phyloP scores from a whole-genome alignment of 2,888 invertebrate species.

The Morinoia aosen region DNA sequence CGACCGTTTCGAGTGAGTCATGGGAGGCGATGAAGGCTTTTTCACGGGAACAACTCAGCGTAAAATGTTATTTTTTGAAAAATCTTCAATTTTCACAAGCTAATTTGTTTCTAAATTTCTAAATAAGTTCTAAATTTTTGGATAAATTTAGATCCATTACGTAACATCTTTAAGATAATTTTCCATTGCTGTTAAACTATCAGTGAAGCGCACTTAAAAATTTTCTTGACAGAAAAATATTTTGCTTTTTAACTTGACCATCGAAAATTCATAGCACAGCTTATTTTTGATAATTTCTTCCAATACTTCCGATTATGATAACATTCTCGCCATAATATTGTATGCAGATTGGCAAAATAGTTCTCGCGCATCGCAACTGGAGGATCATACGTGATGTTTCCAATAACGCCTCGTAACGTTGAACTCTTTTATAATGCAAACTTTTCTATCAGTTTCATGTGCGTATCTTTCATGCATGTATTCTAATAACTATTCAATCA shows the following conservation, averaged over 20 bases:
- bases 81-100: background rate
- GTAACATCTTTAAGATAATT: background rate
- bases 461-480: background rate
- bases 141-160: background rate
- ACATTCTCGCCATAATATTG: background rate
- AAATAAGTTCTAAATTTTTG: background rate
- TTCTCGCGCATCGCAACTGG: background rate
- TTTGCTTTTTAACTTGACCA: background rate
- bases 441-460: background rate
- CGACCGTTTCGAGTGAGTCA: background rate
- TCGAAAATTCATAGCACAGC: background rate
- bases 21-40: background rate
- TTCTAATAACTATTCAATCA: background rate
- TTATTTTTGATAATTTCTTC: background rate
- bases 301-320: background rate
- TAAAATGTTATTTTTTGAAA: background rate
- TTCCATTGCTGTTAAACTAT: background rate
- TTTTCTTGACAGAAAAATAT: background rate
- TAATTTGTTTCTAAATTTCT: background rate
- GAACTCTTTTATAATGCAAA: background rate
- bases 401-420: background rate
- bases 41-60: background rate
- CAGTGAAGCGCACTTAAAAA: background rate
- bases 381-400: background rate
- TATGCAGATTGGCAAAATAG: background rate